A percentile compares a stretch with the other conserved stretches of the same genome.
phyloP scores from a whole-genome alignment of 2,113 vertebrate species.

The Ursus arctos region DNA sequence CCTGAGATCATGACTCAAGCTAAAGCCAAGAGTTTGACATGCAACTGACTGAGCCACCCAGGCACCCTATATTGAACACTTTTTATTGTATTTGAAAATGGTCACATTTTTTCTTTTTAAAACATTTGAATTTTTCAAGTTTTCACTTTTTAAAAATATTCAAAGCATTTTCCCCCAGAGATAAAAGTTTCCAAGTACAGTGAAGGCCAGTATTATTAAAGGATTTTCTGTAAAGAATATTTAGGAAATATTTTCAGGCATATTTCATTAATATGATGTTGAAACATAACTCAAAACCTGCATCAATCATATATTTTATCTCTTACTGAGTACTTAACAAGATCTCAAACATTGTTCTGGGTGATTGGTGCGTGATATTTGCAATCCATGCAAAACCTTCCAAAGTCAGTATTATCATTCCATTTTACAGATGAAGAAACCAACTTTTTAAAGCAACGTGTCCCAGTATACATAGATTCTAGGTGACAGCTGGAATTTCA shows the following conservation, averaged over 20 bases:
- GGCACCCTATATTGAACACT: background rate
- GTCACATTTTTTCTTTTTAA: background rate
- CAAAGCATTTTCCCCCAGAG: background rate
- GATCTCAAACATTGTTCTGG: background rate
- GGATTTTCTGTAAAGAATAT: constrained; percentile 14
- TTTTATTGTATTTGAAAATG: background rate
- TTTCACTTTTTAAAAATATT: background rate
- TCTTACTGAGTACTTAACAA: background rate
- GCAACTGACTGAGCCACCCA: background rate
- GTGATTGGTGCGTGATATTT: background rate
- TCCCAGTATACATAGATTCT: background rate
- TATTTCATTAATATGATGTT: background rate
- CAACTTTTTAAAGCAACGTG: background rate
- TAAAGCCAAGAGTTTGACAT: background rate
- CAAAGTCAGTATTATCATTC: background rate
- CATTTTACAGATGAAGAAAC: background rate
- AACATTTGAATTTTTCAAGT: background rate
- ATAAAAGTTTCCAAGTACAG: background rate
- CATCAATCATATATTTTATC: background rate
- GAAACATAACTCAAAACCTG: background rate
- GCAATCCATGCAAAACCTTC: background rate
- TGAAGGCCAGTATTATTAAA: background rate
- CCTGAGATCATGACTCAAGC: background rate
- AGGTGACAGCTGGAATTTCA: background rate
- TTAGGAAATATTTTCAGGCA: background rate